A percentile compares a stretch with the other conserved stretches of the same genome.
phyloP scores from a whole-genome alignment of 2,113 vertebrate species.

The Malurus melanocephalus region DNA sequence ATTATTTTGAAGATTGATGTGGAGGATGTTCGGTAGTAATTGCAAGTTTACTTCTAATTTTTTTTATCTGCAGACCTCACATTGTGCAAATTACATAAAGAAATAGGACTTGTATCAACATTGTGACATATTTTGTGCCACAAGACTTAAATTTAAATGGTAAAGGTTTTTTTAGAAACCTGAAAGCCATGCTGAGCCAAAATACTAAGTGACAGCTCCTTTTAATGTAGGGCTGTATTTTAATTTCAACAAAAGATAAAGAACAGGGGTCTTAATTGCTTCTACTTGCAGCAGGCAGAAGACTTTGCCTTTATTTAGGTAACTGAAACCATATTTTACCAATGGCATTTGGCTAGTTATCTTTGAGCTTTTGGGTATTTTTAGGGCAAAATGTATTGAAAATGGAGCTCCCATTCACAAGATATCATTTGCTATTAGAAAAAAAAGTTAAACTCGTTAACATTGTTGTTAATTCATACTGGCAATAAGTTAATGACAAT shows the following conservation, averaged over 20 bases:
- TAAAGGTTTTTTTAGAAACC: neutral
- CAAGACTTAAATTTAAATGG: neutral
- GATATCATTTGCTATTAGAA: neutral
- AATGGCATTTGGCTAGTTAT: neutral
- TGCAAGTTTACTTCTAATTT: neutral
- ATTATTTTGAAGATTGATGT: slow-evolving; percentile 29
- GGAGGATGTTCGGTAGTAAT: neutral
- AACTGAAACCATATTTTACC: neutral
- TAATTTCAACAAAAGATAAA: neutral
- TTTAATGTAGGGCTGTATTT: neutral
- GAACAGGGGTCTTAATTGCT: neutral
- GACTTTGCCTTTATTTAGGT: neutral
- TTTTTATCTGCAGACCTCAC: neutral
- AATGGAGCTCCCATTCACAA: neutral
- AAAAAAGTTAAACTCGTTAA: neutral
- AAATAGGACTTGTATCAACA: neutral
- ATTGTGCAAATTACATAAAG: neutral
- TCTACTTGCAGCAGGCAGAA: neutral
- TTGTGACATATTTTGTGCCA: neutral
- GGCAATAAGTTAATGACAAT: neutral
- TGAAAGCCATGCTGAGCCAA: slow-evolving; percentile 1
- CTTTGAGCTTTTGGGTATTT: neutral
- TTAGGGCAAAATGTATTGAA: neutral
- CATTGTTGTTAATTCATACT: neutral
- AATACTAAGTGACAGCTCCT: neutral